Evolutionary conservation across 2,797 vertebrate species (phyloP), one percentile per base, ranked within the genome.

Genomic region (Acanthopagrus latus): DNA sequence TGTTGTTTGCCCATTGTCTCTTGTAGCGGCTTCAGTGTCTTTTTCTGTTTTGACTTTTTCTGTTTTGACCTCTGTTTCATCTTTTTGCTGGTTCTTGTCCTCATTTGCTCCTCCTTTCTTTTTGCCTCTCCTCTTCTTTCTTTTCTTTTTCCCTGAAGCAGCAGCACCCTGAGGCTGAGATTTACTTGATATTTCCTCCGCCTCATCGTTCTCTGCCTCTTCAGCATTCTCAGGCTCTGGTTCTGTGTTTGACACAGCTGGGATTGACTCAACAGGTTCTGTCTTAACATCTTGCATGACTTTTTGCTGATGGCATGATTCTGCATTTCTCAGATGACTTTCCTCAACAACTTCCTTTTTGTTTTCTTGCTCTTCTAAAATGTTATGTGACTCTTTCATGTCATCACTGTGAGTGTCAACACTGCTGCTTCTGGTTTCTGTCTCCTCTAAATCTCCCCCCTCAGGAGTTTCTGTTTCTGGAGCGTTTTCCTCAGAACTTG

Each of bases 111-210:
- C 86, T 51, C 76, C 84, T 63, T 92, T 94, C 89, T 92, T 93
- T 81, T 94, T 95, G 33, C 71, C 77, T 74, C 78, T 94, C 84
- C 44, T 95, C 76, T 93, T 95, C 81, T 81, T 95, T 64, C 88
- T 95, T 80, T 93, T 95, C 83, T 93, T 95, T 65, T 93, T 95
- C 23, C 91, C 90, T 60, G 90, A 60, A 21, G 73, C 60, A 38
- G 80, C 21, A n/a, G 72, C 23, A 43, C 41, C 74, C 64, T 91
- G 86, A 46, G 85, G 7, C 70, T 86, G 80, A 74, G 79, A 23
- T 62, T 87, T 81, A 64, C 25, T 52, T 0, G 64, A 29, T 0
- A 3, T 17, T 21, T 92, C 91, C 7, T 86, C 81, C 7, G 62
- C 71, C 50, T 89, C 88, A 0, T 75, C 38, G 2, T 54, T 0